Conservation (phyloP, 2,888 invertebrate genomes). For the Philereme vetulata region DNA sequence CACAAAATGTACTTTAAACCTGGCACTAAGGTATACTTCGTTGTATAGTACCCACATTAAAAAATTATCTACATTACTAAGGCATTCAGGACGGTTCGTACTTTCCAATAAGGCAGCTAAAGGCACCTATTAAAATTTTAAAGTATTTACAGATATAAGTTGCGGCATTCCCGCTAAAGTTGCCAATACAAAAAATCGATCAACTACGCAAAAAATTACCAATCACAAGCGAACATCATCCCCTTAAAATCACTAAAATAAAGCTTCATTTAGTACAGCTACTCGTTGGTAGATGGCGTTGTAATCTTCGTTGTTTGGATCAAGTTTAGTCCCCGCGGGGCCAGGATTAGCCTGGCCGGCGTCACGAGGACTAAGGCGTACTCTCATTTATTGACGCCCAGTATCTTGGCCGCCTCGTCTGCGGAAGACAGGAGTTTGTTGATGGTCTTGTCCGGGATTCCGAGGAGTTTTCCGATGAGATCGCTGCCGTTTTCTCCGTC, state of each 20-base stretch:
- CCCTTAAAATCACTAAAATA: constrained; percentile 18
- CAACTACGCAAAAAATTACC: constrained; percentile 5
- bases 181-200: constrained; percentile 21
- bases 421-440: constrained; percentile 92
- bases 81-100: constrained; percentile 76
- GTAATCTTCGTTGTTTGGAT: constrained; percentile 50
- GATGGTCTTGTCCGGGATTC: constrained; percentile 93
- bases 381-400: constrained; percentile 90
- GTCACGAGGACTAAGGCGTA: constrained; percentile 82
- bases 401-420: constrained; percentile 93
- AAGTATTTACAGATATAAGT: constrained; percentile 42
- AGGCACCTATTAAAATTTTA: constrained; percentile 59
- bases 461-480: constrained; percentile 94
- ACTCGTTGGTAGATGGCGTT: constrained; percentile 56
- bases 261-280: constrained; percentile 33
- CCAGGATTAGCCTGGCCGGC: constrained; percentile 75
- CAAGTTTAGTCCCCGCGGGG: constrained; percentile 74
- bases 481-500: constrained; percentile 86
- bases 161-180: constrained; percentile 3
- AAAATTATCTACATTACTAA: constrained; percentile 45
- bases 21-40: constrained; percentile 72
- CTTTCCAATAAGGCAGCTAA: constrained; percentile 73
- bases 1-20: constrained; percentile 67
- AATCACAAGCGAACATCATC: constrained; percentile 21
- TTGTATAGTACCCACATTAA: constrained; percentile 68